phyloP scores from a whole-genome alignment of 2,113 vertebrate species.

The Cyphotilapia sp. region DNA sequence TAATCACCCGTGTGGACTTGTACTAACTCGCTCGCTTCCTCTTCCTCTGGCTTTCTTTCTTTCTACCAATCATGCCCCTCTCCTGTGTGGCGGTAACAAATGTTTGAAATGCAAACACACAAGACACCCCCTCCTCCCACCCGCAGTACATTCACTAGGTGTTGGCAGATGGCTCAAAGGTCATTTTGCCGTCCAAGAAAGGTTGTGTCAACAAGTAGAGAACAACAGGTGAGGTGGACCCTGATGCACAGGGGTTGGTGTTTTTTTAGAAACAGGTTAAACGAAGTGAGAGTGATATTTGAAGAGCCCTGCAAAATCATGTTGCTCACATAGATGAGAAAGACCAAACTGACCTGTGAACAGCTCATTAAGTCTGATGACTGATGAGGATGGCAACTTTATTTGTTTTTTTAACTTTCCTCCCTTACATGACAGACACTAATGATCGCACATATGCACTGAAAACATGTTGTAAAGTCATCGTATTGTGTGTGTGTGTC shows the following conservation, averaged over 20 bases:
- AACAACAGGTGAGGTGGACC: constrained; percentile 11
- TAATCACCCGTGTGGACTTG: constrained; percentile 8
- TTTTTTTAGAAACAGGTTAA: background rate
- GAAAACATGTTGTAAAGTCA: background rate
- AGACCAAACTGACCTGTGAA: background rate
- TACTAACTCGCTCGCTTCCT: background rate
- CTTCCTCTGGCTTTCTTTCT: background rate
- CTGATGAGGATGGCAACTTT: background rate
- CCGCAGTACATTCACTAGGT: background rate
- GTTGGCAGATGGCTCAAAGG: background rate
- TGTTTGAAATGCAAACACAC: constrained; percentile 37
- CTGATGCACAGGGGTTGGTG: background rate
- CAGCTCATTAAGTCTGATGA: background rate
- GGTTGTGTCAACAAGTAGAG: background rate
- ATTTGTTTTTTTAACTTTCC: background rate
- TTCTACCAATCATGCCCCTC: background rate
- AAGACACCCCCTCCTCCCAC: background rate
- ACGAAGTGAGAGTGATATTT: background rate
- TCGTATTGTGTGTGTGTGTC: background rate
- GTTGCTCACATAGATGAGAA: background rate
- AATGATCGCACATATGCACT: background rate
- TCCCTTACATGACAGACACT: background rate
- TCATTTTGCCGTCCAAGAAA: background rate
- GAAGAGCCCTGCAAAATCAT: background rate
- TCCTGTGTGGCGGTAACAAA: background rate